Evolutionary conservation across 2,888 invertebrate species (phyloP), one percentile per base, ranked within the genome.

Genomic region (Temnothorax ravouxi): DNA sequence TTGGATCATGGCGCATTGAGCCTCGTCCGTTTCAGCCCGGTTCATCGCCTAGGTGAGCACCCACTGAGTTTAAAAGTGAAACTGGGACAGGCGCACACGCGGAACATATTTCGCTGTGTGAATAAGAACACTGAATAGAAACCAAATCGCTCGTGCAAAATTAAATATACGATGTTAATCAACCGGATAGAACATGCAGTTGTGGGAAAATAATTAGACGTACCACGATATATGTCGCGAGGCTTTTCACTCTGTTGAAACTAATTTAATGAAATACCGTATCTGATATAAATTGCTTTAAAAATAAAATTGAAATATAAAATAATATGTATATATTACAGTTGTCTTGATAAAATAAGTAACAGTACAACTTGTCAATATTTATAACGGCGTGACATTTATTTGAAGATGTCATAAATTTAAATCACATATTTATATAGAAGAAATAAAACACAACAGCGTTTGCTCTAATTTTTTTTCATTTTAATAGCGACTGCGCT

Each of bases 1-100:
- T 95, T 97, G 94, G 97, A 98, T 95, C 97, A 97, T 94, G 98
- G 98, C 87, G 97, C 97, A 92, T 96, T 98, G 92, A 97, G 97
- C 92, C 96, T 98, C 94, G 97, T 98, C 94, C 96, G 97, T 90
- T 96, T 96, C 95, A 97, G 97, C 95, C 96, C 97, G 92, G 96
- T 97, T 94, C 97, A 97, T 95, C 96, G 96, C 95, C 95, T 97
- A 95, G 97, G 97, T 97, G 95, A 92, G 90, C 84, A 83, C n/a
- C 38, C 38, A 29, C 15, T 21, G 44, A 82, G 34, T 52, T 47
- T 85, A 50, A 79, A 84, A 54, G 71, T 79, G 47, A 79, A 79
- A 79, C 71, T 79, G 59, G 71, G 34, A 61, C 56, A 69, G 34
- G 69, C 56, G 69, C 52, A 29, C 76, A 77, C 34, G 47, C 52